Percentiles rank a stretch among this genome's conserved stretches.
These are phyloP conservation scores for Megaustenia siamemsis DNA, from an alignment of 2,888 invertebrate genomes.

Conservation along the genomic window DNA sequence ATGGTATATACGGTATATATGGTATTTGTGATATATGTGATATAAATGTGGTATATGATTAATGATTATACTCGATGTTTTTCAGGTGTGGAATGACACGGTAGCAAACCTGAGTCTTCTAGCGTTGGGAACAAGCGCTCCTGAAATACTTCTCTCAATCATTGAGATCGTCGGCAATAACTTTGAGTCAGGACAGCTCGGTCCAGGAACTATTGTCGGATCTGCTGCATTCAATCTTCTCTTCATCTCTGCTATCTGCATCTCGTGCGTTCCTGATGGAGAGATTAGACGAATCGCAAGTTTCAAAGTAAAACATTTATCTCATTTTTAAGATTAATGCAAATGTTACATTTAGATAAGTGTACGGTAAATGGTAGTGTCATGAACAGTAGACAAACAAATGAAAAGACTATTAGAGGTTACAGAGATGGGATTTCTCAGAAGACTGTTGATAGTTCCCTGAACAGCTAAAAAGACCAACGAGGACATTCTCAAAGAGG, in stretches of 20 bases:
- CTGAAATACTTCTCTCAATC: conserved; percentile 82
- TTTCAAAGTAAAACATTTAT: conserved; percentile 15
- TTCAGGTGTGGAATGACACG: conserved; percentile 82
- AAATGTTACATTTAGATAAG: too few species aligned
- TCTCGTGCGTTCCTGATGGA: conserved; percentile 81
- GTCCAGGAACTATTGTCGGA: conserved; percentile 83
- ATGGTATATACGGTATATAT: too few species aligned
- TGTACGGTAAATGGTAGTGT: too few species aligned
- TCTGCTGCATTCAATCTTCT: conserved; percentile 84
- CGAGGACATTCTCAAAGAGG: too few species aligned
- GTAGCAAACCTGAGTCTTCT: conserved; percentile 83
- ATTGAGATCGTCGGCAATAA: conserved; percentile 82
- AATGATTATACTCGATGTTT: background rate
- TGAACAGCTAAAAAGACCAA: too few species aligned
- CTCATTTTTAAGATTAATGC: background rate
- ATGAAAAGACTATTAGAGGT: too few species aligned
- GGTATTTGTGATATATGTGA: too few species aligned
- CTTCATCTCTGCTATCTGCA: conserved; percentile 83
- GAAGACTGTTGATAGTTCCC: too few species aligned
- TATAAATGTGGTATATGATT: background rate
- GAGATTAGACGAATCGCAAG: conserved; percentile 74
- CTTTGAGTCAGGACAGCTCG: conserved; percentile 81
- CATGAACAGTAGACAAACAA: too few species aligned
- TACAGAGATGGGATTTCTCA: too few species aligned
- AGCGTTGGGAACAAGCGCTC: conserved; percentile 83